These are phyloP conservation scores for Sarcophaga subvicina DNA, from an alignment of 2,888 invertebrate species.

Conservation along the genomic window DNA sequence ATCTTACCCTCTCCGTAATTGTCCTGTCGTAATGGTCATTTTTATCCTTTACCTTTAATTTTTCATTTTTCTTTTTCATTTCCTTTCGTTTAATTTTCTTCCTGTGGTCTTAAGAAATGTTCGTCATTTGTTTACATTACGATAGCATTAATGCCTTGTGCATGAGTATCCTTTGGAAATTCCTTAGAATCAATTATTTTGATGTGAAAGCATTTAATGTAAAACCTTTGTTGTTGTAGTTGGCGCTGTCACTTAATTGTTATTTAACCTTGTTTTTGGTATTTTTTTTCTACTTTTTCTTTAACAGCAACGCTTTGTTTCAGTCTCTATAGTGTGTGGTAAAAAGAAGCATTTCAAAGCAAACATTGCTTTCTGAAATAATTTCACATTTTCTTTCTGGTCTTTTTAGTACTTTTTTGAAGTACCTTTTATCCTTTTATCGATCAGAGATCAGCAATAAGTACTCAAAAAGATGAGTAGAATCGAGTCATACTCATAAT, in stretches of 20 bases:
- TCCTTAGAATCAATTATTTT: slow-evolving; percentile 45
- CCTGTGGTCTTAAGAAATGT: slow-evolving; percentile 11
- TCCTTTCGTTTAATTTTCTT: slow-evolving; percentile 10
- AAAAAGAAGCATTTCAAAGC: no score
- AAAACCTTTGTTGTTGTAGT: not conserved
- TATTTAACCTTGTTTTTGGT: slow-evolving; percentile 46
- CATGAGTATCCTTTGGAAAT: slow-evolving; percentile 36
- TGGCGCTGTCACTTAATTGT: not conserved
- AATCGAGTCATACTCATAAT: no score
- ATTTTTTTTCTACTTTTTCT: not conserved
- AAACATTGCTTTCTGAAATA: no score
- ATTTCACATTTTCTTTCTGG: not conserved
- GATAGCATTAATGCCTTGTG: not conserved
- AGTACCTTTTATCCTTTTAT: slow-evolving; percentile 29
- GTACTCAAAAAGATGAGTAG: no score
- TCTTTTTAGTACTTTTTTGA: slow-evolving; percentile 22
- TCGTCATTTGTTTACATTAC: slow-evolving; percentile 23
- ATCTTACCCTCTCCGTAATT: slow-evolving; percentile 26
- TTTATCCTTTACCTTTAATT: slow-evolving; percentile 6
- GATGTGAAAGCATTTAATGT: slow-evolving; percentile 24
- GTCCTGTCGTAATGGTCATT: not conserved
- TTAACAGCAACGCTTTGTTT: not conserved
- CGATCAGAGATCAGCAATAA: no score
- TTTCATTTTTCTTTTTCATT: not conserved
- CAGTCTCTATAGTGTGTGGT: no score